Evolutionary conservation across 2,113 vertebrate species (phyloP).

Genomic region (Microcebus jonahi): DNA sequence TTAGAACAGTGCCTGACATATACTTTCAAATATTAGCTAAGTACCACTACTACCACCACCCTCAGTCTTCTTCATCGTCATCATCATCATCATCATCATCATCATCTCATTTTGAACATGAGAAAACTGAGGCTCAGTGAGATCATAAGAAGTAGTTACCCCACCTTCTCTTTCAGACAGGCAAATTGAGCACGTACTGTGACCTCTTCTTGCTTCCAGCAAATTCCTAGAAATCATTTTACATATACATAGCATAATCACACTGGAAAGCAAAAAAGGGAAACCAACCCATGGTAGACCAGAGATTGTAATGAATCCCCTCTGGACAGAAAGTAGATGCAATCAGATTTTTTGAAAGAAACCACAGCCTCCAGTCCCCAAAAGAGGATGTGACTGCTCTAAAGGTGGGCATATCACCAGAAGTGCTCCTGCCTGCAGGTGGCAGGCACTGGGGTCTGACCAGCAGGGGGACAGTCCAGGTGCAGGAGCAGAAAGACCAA

Average conservation of each 20-base stretch:
- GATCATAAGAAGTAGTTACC: background rate
- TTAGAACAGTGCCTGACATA: background rate
- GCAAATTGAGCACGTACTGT: background rate
- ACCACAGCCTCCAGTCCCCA: background rate
- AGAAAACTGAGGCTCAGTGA: background rate
- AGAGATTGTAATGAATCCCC: background rate
- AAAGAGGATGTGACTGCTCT: background rate
- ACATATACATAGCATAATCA: background rate
- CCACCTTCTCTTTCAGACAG: background rate
- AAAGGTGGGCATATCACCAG: background rate
- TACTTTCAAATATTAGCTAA: background rate
- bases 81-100: background rate
- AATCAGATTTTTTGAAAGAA: background rate
- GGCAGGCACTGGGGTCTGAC: background rate
- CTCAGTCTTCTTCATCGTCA: background rate
- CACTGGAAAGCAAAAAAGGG: background rate
- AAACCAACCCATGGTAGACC: background rate
- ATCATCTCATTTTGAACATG: background rate
- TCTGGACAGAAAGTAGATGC: background rate
- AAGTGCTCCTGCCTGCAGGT: background rate
- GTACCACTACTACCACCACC: too few relatives aligned
- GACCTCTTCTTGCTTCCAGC: background rate
- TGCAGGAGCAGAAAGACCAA: background rate
- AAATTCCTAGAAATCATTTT: conserved; percentile 26
- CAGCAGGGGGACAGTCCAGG: too few relatives aligned